Evolutionary conservation across 2,113 vertebrate genomes (phyloP), one percentile per base, ranked within the genome.

Genomic region (Clarias batrachus): DNA sequence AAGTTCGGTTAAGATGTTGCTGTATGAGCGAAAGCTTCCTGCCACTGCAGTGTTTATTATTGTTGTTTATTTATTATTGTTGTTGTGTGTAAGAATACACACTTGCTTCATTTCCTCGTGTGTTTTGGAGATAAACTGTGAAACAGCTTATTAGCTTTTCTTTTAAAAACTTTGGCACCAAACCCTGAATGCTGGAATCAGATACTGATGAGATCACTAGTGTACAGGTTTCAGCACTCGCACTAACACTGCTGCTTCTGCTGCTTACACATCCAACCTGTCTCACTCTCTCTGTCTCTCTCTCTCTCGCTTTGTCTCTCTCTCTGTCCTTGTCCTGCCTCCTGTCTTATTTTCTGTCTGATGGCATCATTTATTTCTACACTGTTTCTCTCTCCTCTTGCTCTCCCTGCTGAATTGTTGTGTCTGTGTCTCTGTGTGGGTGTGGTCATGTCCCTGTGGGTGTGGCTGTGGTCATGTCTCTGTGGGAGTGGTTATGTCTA

Each of bases 401-500:
- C 33, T 16, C 76, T 27, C n/a, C 37, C 23, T 63, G 19, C 82
- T 86, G 85, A 80, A 30, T 54, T n/a, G 41, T 5, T 52, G 30
- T 62, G 60, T 66, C 30, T 77, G 37, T 37, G 33, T 37, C 33
- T 37, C 33, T 37, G 33, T 37, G 33, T 37, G 33, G 33, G 5
- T 52, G 60, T 66, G 60, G 41, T 0, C 19, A 6, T 52, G 77
- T 70, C 8, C 74, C 37, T 41, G 41, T 41, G 4, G 6, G 41
- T 41, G 13, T 79, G 52, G 19, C 54, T 21, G 60, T 76, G 73
- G 66, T 37, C 27, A 52, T 33, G 41, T 37, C 12, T 30, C 9
- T 74, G 62, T 77, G 89, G 73, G 57, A 33, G 84, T 86, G 56
- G 83, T 86, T 62, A 41, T 33, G 33, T 33, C 1, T 33, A 5